These are phyloP conservation scores for Drosophila seguyi DNA, from an alignment of 1,140 invertebrate species.

Conservation along the genomic window DNA sequence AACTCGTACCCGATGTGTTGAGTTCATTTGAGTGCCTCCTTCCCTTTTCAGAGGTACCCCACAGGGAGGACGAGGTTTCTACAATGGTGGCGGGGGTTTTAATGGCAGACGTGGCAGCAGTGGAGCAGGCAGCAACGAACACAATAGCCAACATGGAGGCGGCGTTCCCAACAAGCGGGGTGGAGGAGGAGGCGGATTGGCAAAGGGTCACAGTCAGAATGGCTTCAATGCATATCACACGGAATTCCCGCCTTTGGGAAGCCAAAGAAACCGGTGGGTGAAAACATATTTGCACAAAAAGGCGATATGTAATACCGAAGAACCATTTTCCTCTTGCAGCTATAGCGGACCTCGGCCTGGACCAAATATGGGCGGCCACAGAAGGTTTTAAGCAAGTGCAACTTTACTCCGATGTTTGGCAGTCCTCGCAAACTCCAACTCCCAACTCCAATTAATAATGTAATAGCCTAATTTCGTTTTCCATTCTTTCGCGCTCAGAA, in stretches of 20 bases:
- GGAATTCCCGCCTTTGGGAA: constrained; percentile 71
- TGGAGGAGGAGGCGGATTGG: constrained; percentile 16
- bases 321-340: constrained; percentile 13
- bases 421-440: constrained; percentile 28
- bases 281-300: not conserved
- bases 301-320: not conserved
- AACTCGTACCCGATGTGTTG: not conserved
- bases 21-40: not conserved
- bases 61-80: constrained; percentile 81
- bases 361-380: constrained; percentile 61
- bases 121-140: constrained; percentile 80
- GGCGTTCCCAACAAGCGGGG: constrained; percentile 49
- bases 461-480: constrained; percentile 78
- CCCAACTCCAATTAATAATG: constrained; percentile 37
- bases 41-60: constrained; percentile 26
- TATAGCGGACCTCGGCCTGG: constrained; percentile 62
- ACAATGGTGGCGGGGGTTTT: constrained; percentile 77
- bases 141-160: constrained; percentile 43
- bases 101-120: constrained; percentile 41
- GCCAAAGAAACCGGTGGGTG: constrained; percentile 62
- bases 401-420: constrained; percentile 13
- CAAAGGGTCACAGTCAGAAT: constrained; percentile 73
- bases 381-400: constrained; percentile 58
- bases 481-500: constrained; percentile 40
- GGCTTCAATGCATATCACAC: constrained; percentile 85